phyloP scores from a whole-genome alignment of 2,113 vertebrate genomes.

The Sander lucioperca region DNA sequence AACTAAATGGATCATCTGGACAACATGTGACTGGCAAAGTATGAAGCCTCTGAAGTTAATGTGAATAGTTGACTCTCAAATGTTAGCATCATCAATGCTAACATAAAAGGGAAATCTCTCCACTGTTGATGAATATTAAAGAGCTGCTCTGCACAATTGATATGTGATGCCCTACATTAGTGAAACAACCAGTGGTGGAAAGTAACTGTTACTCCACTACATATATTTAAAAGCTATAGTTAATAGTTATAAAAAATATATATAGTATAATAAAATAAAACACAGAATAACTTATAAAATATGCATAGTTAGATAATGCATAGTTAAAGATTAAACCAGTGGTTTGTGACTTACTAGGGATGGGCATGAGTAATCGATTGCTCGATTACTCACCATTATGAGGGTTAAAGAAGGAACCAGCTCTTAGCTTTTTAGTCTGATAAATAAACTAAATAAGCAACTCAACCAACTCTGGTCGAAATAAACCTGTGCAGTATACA shows the following conservation, averaged over 20 bases:
- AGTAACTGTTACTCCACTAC: not conserved
- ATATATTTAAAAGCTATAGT: not conserved
- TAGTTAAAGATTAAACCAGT: not conserved
- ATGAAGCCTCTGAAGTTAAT: conserved; percentile 40
- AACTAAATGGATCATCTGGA: not conserved
- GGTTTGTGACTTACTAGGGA: not conserved
- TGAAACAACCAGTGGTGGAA: conserved; percentile 20
- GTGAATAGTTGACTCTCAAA: conserved; percentile 38
- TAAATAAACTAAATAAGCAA: too few species aligned
- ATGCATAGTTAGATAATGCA: not conserved
- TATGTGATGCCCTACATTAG: conserved; percentile 14
- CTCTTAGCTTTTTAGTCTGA: too few species aligned
- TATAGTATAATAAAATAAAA: too few species aligned
- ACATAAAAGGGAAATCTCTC: conserved; percentile 53
- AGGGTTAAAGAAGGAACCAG: too few species aligned
- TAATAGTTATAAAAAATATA: too few species aligned
- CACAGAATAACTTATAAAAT: not conserved
- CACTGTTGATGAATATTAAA: conserved; percentile 33
- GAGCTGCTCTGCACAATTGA: conserved; percentile 26
- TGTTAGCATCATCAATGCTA: conserved; percentile 13
- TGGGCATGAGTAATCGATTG: too few species aligned
- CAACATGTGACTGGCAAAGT: conserved; percentile 25
- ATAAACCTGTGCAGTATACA: too few species aligned
- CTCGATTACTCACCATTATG: too few species aligned
- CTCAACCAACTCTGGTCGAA: too few species aligned